Evolutionary conservation across 2,888 invertebrate genomes (phyloP), one percentile per base, ranked within the genome.

Genomic region (Chloroclystis v-ata): DNA sequence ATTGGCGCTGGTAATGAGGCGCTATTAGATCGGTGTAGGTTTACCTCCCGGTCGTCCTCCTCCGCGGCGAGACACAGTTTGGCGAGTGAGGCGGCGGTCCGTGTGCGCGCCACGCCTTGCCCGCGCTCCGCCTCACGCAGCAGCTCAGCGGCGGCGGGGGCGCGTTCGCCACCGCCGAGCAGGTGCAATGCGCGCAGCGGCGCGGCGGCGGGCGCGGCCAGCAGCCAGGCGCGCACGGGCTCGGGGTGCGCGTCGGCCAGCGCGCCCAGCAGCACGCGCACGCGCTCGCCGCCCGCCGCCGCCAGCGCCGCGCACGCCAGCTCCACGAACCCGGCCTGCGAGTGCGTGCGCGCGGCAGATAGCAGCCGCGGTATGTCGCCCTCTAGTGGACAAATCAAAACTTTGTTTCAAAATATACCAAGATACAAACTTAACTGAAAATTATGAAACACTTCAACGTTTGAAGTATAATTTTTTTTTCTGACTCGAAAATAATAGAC

Each of bases 51-150:
- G 13, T 4, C 16, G 2, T 1, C 20, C 4, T 16, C 33, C 16
- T n/a, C 16, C 16, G 33, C 33, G 2, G 20, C 33, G n/a, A 91
- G 87, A 55, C 93, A 91, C 49, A 97, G 83, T 79, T 97, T 97
- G 24, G 94, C 91, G 29, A 97, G 81, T 9, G 97, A 96, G 1
- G 96, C 32, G 14, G 32, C 32, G 4, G 32, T 32, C 13, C 32
- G 12, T 9, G 32, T 13, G 14, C 32, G 32, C n/a, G 13, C 13
- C 13, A 14, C 16, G 71, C 1, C n/a, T n/a, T n/a, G 92, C 92
- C 9, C 92, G 69, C 39, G 91, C 87, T 55, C 94, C 91, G 49
- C 97, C 82, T 79, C 97, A 97, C 56, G 13, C 51, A 6, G 4
- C 35, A 11, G 8, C 57, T 46, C 41, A 47, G 33, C 48, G 59